Base-by-base conservation (phyloP, 2,113 vertebrate species). In the Peromyscus leucopus region DNA sequence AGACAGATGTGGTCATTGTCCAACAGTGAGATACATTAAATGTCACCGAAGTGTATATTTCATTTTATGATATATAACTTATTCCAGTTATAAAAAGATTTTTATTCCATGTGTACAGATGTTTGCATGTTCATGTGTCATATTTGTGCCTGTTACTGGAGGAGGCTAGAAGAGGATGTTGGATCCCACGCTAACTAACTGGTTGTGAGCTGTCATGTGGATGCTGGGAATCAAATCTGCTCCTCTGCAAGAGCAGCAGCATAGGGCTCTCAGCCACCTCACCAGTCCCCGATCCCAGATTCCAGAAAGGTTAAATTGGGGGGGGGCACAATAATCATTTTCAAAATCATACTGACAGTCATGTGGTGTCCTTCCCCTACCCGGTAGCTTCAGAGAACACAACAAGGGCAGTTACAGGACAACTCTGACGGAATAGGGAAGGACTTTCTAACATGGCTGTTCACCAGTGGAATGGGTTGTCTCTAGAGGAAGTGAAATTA, bases 361-460 rank as follows among this genome's bases (percentile, higher is more conserved):
- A 46, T 28, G n/a, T 72, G 12, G 22, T 36, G 33, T 26, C 24
- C 17, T 11, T 46, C 2, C 21, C 21, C 17, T 57, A 24, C 57
- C 71, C 6, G 1, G 39, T 93, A 83, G 48, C 92, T 94, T 24
- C 72, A 89, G 69, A 88, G 55, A 96, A 91, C 31, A 80, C 74
- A 90, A 85, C 69, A 63, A 74, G 88, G 69, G 80, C 92, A 91
- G 65, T 92, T 89, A 89, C 48, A 93, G 28, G 59, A 96, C 75
- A 97, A 89, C 61, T 78, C 26, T 67, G 78, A 91, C 36, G 59
- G 86, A 80, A 80, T 76, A 87, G 78, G 78, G 61, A 96, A 96
- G 94, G 75, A 59, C 33, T 90, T 96, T 90, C 48, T 89, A 91
- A 78, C 6, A 36, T 61, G 59, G n/a, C 28, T 92, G 33, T 80